Evolutionary conservation across 1,140 invertebrate species (phyloP).

Genomic region (Aphis gossypii): DNA sequence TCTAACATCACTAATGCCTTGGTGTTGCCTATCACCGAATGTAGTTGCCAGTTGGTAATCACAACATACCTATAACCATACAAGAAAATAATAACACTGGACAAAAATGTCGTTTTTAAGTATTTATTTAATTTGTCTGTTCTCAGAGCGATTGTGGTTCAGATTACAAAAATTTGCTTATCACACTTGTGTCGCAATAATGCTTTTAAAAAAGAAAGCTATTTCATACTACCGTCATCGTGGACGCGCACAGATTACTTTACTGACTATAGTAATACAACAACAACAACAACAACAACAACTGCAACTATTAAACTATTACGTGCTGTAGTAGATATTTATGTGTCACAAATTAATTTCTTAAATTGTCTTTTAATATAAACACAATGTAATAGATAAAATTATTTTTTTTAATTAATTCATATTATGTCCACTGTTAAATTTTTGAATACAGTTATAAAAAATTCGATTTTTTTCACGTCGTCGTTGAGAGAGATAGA

Average conservation of each 20-base stretch:
- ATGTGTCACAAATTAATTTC: background rate
- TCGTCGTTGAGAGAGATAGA: background rate
- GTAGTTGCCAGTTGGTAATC: background rate
- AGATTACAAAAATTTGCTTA: slow-evolving; percentile 70
- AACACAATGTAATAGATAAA: background rate
- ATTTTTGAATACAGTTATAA: background rate
- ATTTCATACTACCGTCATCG: background rate
- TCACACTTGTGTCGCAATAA: slow-evolving; percentile 64
- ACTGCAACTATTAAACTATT: background rate
- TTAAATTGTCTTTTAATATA: background rate
- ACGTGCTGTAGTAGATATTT: background rate
- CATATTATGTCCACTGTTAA: background rate
- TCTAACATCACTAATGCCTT: background rate
- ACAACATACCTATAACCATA: background rate
- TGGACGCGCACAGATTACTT: background rate
- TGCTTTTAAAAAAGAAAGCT: background rate
- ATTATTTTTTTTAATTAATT: background rate
- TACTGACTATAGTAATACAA: background rate
- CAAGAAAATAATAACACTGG: background rate
- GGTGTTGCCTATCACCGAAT: background rate
- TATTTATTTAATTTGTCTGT: slow-evolving; percentile 59
- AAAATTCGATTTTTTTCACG: too few species aligned
- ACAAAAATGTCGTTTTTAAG: background rate
- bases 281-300: background rate
- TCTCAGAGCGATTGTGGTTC: slow-evolving; percentile 67